Evolutionary conservation across 1,140 invertebrate species (phyloP), one percentile per base, ranked within the genome.

Genomic region (Harlomillsia oculata): DNA sequence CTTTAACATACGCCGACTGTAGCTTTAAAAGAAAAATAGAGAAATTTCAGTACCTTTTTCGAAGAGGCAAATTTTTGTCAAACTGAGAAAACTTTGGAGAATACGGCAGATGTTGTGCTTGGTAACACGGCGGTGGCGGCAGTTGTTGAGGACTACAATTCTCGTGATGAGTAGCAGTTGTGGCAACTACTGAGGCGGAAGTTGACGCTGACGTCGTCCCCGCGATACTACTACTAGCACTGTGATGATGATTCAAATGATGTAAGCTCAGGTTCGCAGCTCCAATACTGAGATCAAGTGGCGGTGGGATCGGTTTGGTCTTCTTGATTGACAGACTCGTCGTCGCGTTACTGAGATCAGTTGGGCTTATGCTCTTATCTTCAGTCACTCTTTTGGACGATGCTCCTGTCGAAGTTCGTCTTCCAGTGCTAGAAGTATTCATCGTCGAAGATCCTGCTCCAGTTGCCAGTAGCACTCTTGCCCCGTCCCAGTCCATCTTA

Each of bases 31-130:
- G n/a, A n/a, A n/a, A n/a, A n/a, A n/a, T n/a, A n/a, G n/a, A n/a
- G n/a, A n/a, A n/a, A n/a, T n/a, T n/a, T n/a, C n/a, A 20, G 28
- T 61, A 65, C 63, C 63, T 61, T 59, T 65, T 65, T 9, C 63
- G 56, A 50, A 59, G 56, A 23, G 63, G 63, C 28, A 65, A 55
- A 41, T 32, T 58, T 37, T 65, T 65, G 53, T 64, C 58, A 28
- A 48, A 50, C 21, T 58, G 57, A 59, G 59, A 54, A 49, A 60
- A 60, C 51, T 61, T 60, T 40, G 62, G 62, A 44, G 62, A 64
- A 26, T 55, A 52, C 26, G 59, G 40, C 32, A 53, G 45, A 16
- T 40, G 36, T 46, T 46, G 48, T 54, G 50, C 41, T 1, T 54
- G 43, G 21, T 37, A 44, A 44, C 43, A 29, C 20, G 40, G 36